Base-by-base conservation (phyloP, 2,888 invertebrate species). In the Bombylius major region DNA sequence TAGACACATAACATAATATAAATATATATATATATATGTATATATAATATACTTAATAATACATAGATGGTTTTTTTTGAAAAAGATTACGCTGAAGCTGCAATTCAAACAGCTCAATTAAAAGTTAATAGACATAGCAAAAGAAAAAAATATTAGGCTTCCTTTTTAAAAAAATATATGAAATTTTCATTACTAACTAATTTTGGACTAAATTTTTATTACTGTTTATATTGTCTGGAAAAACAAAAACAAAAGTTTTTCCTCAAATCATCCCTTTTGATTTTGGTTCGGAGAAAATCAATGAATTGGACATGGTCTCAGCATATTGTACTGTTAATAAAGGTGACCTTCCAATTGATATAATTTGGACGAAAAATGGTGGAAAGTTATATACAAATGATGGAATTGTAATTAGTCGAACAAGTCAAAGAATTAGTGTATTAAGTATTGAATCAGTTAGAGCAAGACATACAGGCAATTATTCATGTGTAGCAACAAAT, bases 321-420 rank as follows among this genome's bases (percentile, higher is more conserved):
- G 80, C 82, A 14, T 80, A 81, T 54, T 89, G 89, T 70, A 80
- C 82, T 47, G 84, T 85, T 34, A 81, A 79, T 62, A 85, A 86
- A 70, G 89, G 90, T 42, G 90, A 91, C 70, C 72, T 83, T 60
- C 90, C 90, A 12, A 76, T 91, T 57, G 79, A 80, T 62, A 85
- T 91, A 58, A 78, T 78, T 52, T 90, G 89, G 89, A 81, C 77
- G 57, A 77, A 78, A 61, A 78, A 79, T 63, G 78, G 77, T 49
- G 68, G 67, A 48, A 71, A 76, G 61, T 65, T 72, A 32, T 70
- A 67, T 53, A 77, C 75, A 63, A 78, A 77, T 60, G 75, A 75
- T 58, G 81, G 82, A 50, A 75, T 83, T 50, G 73, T 78, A 13
- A 72, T 78, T 50, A 72, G 78, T 33, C 76, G 77, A 49, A 81